Evolutionary conservation across 2,797 vertebrate species (phyloP), one percentile per base, ranked within the genome.

Genomic region (Sebastes vulpes): DNA sequence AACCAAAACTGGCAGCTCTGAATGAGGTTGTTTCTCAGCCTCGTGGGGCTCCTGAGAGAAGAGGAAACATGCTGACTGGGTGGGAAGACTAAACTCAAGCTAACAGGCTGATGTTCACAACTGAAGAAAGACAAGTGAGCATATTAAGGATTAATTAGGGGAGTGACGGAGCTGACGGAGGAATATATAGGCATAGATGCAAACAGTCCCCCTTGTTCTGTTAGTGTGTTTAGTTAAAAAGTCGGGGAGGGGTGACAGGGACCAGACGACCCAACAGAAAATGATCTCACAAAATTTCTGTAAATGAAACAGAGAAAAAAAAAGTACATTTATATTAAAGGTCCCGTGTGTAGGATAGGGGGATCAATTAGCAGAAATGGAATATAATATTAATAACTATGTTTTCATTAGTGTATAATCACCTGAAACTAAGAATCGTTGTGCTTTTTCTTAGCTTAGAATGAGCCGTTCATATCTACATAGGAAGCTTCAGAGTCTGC

Each of bases 71-170:
- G 77, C 46, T 23, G 25, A 42, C 32, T 52, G 81, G 80, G 77
- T 29, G 71, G 74, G 56, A 54, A 71, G 75, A 86, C 69, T 63
- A 60, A 79, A 82, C 21, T 46, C 12, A 6, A 79, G 65, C 64
- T 57, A 85, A 81, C 70, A 28, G 66, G 50, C 76, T 56, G 72
- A 64, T 50, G 75, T 69, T 78, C 32, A 48, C 53, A 60, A 83
- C 54, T 79, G 81, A 77, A 89, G 77, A 84, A 81, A 57, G 84
- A 88, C 79, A 91, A 68, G 85, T 82, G 80, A 82, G 72, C 81
- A 86, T 67, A 90, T 93, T 92, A 89, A 89, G 88, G 63, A 87
- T 78, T 79, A 84, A 87, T 92, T 86, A 91, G 52, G 52, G 53
- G 67, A 52, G 59, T 31, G 79, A 74, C 1, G 0, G 60, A 77